Conservation (phyloP, 2,797 vertebrate genomes). For the Microctenopoma stevenorrisi region DNA sequence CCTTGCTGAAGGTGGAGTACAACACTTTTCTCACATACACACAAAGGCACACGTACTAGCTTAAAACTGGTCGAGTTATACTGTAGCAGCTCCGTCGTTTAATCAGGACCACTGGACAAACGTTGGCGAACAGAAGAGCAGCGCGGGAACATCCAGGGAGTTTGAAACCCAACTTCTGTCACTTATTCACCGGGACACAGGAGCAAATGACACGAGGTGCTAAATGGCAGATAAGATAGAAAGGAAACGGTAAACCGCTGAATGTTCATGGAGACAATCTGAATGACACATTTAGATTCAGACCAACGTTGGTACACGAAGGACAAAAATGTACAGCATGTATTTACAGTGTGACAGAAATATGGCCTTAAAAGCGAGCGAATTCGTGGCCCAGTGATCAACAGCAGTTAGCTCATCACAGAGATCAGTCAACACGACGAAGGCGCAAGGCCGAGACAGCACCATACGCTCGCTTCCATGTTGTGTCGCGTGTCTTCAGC, state of each 20-base stretch:
- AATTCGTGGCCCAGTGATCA: constrained; percentile 41
- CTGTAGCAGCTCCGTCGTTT: constrained; percentile 60
- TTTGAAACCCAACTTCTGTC: constrained; percentile 16
- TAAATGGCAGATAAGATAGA: constrained; percentile 30
- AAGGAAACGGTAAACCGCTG: constrained; percentile 29
- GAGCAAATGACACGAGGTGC: constrained; percentile 40
- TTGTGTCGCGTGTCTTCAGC: constrained; percentile 38
- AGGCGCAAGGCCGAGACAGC: constrained; percentile 63
- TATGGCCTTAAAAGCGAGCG: constrained; percentile 42
- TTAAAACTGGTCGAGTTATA: constrained; percentile 65
- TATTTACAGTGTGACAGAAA: constrained; percentile 19
- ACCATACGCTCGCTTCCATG: constrained; percentile 61
- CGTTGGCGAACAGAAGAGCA: constrained; percentile 19
- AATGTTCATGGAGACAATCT: constrained; percentile 29
- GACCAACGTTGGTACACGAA: constrained; percentile 25
- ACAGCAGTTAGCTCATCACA: constrained; percentile 40
- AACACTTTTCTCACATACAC: constrained; percentile 17
- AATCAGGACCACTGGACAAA: constrained; percentile 28
- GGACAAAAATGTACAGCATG: constrained; percentile 14
- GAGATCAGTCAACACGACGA: constrained; percentile 38
- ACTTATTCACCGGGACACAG: constrained; percentile 24
- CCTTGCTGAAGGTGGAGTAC: constrained; percentile 29
- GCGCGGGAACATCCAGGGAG: constrained; percentile 3
- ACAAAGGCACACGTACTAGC: constrained; percentile 46
- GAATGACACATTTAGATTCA: constrained; percentile 34